A percentile compares a stretch with the other conserved stretches of the same genome.
Evolutionary conservation across 92 coral and sea anemone species (phyloP).

Genomic region (Zoanthus gigantus): DNA sequence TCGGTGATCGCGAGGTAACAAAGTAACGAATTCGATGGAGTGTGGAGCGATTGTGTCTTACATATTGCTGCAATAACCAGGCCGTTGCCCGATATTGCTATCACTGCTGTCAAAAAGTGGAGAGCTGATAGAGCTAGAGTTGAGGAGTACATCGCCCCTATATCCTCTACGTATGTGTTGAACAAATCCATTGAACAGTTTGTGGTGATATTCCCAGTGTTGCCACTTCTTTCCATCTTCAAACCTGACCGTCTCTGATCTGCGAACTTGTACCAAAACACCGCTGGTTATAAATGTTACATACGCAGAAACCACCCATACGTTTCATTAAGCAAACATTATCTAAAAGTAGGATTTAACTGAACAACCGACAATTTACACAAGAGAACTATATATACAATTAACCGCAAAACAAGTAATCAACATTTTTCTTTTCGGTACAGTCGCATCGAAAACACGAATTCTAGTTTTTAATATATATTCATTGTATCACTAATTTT

Average conservation of each 20-base stretch:
- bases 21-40: slow-evolving; percentile 47
- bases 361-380: slow-evolving; percentile 11
- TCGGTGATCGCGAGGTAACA: slow-evolving; percentile 60
- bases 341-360: not conserved
- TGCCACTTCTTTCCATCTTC: not conserved
- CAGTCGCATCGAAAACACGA: not conserved
- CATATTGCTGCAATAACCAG: slow-evolving; percentile 52
- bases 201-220: slow-evolving; percentile 3
- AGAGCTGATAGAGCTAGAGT: slow-evolving; percentile 19
- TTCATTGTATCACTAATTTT: not conserved
- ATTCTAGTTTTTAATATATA: not conserved
- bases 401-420: not conserved
- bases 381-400: not conserved
- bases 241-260: not conserved
- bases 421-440: not conserved
- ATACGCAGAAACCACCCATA: not conserved
- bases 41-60: slow-evolving; percentile 43
- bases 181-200: slow-evolving; percentile 34
- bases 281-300: not conserved
- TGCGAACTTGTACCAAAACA: not conserved
- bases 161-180: slow-evolving; percentile 29
- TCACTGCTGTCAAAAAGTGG: slow-evolving; percentile 28
- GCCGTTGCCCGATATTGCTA: slow-evolving; percentile 49
- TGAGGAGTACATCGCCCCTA: slow-evolving; percentile 8
- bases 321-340: not conserved